Evolutionary conservation across 2,113 vertebrate genomes (phyloP), one percentile per base, ranked within the genome.

Genomic region (Regulus satrapa): DNA sequence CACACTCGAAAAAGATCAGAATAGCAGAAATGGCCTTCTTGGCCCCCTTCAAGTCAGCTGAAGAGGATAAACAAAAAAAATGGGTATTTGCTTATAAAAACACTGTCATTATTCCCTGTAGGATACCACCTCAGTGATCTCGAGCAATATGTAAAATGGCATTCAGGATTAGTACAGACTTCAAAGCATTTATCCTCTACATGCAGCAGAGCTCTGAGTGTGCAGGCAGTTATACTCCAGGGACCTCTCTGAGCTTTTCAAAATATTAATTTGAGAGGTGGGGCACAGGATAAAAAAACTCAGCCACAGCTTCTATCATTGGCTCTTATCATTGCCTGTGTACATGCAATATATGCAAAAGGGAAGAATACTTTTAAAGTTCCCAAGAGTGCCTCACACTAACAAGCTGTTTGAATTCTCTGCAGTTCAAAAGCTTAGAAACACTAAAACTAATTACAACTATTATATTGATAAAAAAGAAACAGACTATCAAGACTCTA

Each of bases 181-280:
- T 97, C 95, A 95, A 96, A 97, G 93, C 89, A 77, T 69, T 94
- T 90, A 94, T 96, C 90, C 93, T 92, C 87, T 85, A 90, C n/a
- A 92, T 62, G 67, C 79, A 48, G 67, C 55, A 88, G 63, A 96
- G 85, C 79, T 85, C 86, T 3, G 18, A 94, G 85, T 80, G 59
- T 15, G 5, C 24, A 94, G 93, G 63, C 87, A 83, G 78, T 67
- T 52, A 58, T n/a, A 88, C 92, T 56, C 92, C 90, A 94, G 88
- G 68, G 96, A 93, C 82, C 67, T 74, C 64, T 83, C 82, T 4
- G 29, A 80, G 71, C 85, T 84, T 94, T 86, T 94, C 94, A 83
- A 91, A 97, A 96, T 86, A 96, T 90, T 94, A 94, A 82, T 90
- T 92, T 79, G 89, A 93, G 89, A 97, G 95, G 92, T 96, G 93